Base-by-base conservation (phyloP, 2,113 vertebrate genomes). In the Chrysemys picta region DNA sequence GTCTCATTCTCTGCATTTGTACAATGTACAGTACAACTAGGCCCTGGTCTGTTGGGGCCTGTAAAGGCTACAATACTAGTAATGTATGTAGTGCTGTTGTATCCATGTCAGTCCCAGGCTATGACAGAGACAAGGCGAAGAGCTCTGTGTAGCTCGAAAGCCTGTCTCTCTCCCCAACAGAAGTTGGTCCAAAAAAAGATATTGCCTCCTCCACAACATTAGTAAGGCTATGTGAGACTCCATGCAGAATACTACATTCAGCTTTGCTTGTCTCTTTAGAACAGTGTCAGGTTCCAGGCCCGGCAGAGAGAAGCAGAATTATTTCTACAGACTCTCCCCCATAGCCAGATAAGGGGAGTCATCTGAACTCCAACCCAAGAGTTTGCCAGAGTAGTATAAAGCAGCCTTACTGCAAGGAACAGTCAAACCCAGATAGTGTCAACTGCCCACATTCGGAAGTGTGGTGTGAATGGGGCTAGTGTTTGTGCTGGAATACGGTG, bases 401-500 rank as follows among this genome's bases (percentile, higher is more conserved):
- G 11, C 45, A 83, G 62, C 38, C 10, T 69, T 80, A 89, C 47
- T 9, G 50, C 89, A 42, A 80, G 92, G 87, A 92, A 89, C 49
- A 86, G 86, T 81, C 57, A 53, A 86, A 87, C 82, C 45, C 29
- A 80, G 89, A 72, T 57, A 83, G 96, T 27, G 35, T 53, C 49
- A 84, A 76, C 25, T 88, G 59, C 84, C 91, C 54, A 80, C 4
- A 72, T 19, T n/a, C 2, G 17, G 65, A 69, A 69, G 65, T 54
- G 90, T 76, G 11, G 90, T 76, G 57, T 29, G 57, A 59, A 27
- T 0, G 0, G 81, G 87, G 53, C 82, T 93, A 80, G 91, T 91
- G 83, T 84, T 53, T 90, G 89, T 62, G 85, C 62, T 89, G 87
- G 27, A 89, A 45, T 89, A 84, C 3, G 29, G 87, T 83, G 7